Base-by-base conservation (phyloP, 2,888 invertebrate genomes). In the Saturnia pavonia region DNA sequence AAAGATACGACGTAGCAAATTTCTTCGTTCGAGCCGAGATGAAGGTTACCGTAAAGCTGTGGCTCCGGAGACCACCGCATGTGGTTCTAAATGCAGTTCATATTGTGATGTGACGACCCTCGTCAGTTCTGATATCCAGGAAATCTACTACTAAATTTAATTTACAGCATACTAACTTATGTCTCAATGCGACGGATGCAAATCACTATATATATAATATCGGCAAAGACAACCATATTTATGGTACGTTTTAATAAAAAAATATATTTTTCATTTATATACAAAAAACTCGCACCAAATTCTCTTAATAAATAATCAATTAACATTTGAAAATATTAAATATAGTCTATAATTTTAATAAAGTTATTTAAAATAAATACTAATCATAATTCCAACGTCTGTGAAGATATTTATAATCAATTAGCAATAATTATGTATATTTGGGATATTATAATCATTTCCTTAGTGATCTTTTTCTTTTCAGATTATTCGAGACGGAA, bases 381-480 rank as follows among this genome's bases (percentile, higher is more conserved):
- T 60, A 60, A 60, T 60, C 27, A 60, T 60, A 60, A 25, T 27
- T 25, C 14, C 57, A 60, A 60, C 57, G 57, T 60, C 9, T 14
- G 27, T 14, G 57, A 60, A 27, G 27, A 60, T 60, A 60, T 60
- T 60, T 60, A 60, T 60, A 60, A 60, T 60, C 27, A 27, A 60
- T 60, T 60, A 60, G 14, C 14, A 60, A 60, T 60, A 19, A 60
- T 60, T 60, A 60, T 60, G n/a, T 60, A 60, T 25, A 27, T 27
- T 25, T 60, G 57, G 27, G 6, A 11, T 60, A 60, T 60, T 6
- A 60, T 60, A 60, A 60, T 25, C 25, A 14, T 27, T 60, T 60
- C 6, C 27, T 60, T 60, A 60, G 11, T 27, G 11, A 3, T 60
- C 11, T 25, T 60, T 60, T 25, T 27, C 8, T 11, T 27, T 60